A percentile compares a stretch with the other conserved stretches of the same genome.
These are phyloP conservation scores for Artemia sinica DNA, from an alignment of 2,888 invertebrate genomes.

Conservation along the genomic window DNA sequence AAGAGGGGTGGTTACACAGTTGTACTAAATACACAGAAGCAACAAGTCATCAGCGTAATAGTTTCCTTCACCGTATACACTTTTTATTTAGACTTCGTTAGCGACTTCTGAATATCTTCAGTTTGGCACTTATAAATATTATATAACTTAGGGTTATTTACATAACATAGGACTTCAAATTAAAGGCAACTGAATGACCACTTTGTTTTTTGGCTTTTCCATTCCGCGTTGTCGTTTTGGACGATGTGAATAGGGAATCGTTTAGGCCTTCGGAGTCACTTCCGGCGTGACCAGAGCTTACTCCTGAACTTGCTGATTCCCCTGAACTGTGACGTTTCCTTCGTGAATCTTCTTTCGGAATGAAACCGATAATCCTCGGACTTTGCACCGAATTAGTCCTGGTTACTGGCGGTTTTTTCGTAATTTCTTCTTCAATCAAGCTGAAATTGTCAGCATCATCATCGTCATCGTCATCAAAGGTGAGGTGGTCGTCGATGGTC, in stretches of 20 bases:
- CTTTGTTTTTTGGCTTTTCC: neutral
- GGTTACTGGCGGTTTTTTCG: neutral
- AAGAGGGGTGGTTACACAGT: too few species aligned
- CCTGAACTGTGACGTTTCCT: slow-evolving; percentile 21
- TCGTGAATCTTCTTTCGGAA: slow-evolving; percentile 16
- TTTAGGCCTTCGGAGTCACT: slow-evolving; percentile 16
- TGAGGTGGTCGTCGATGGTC: slow-evolving; percentile 44
- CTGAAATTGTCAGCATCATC: slow-evolving; percentile 10
- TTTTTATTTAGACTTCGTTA: too few species aligned
- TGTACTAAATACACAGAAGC: slow-evolving; percentile 4
- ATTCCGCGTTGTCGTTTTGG: slow-evolving; percentile 16
- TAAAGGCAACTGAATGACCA: slow-evolving; percentile 5
- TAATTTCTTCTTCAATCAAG: neutral
- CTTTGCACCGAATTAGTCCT: neutral
- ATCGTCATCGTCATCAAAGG: slow-evolving; percentile 13
- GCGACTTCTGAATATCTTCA: too few species aligned
- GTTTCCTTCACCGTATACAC: neutral
- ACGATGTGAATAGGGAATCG: slow-evolving; percentile 19
- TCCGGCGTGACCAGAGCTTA: slow-evolving; percentile 18
- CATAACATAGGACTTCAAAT: neutral
- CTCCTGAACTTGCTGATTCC: slow-evolving; percentile 22
- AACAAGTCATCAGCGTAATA: slow-evolving; percentile 6
- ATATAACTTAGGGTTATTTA: too few species aligned
- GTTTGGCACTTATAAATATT: too few species aligned
- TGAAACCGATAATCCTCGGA: slow-evolving; percentile 19